phyloP scores from a whole-genome alignment of 2,888 invertebrate genomes.

The Eupithecia exiguata region DNA sequence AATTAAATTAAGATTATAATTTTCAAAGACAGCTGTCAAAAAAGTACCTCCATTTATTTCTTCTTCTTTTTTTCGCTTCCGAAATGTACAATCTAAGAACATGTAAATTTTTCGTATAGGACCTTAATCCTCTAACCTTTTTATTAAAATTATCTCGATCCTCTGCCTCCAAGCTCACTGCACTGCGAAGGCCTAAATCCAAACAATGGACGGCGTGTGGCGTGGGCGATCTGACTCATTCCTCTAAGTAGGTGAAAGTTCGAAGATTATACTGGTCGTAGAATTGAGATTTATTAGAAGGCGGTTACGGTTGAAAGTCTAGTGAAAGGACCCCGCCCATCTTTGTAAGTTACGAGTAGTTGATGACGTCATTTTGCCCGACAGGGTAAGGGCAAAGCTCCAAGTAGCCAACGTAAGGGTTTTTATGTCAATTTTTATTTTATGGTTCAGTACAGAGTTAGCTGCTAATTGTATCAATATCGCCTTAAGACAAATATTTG shows the following conservation, averaged over 20 bases:
- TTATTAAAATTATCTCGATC: neutral
- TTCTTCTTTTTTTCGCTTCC: too few relatives aligned
- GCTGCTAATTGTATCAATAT: too few relatives aligned
- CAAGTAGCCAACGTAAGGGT: too few relatives aligned
- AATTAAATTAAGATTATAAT: too few relatives aligned
- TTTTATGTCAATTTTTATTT: too few relatives aligned
- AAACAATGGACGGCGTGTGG: slow-evolving; percentile 29
- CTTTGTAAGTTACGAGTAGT: neutral
- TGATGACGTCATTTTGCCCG: neutral
- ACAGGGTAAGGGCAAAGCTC: neutral
- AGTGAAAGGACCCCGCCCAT: slow-evolving; percentile 6
- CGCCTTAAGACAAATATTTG: too few relatives aligned
- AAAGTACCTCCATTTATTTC: too few relatives aligned
- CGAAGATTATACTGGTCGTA: slow-evolving; percentile 1
- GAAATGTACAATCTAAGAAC: too few relatives aligned
- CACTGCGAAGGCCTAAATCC: slow-evolving; percentile 24
- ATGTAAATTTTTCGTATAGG: too few relatives aligned
- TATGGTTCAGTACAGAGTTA: too few relatives aligned
- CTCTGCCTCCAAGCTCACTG: neutral
- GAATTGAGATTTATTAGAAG: slow-evolving; percentile 15
- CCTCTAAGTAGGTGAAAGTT: slow-evolving; percentile 33
- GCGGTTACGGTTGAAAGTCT: slow-evolving; percentile 16
- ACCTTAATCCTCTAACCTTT: neutral
- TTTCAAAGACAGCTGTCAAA: too few relatives aligned
- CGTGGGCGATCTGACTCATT: slow-evolving; percentile 31